Evolutionary conservation across 2,797 vertebrate species (phyloP).

Genomic region (Galago senegalensis): DNA sequence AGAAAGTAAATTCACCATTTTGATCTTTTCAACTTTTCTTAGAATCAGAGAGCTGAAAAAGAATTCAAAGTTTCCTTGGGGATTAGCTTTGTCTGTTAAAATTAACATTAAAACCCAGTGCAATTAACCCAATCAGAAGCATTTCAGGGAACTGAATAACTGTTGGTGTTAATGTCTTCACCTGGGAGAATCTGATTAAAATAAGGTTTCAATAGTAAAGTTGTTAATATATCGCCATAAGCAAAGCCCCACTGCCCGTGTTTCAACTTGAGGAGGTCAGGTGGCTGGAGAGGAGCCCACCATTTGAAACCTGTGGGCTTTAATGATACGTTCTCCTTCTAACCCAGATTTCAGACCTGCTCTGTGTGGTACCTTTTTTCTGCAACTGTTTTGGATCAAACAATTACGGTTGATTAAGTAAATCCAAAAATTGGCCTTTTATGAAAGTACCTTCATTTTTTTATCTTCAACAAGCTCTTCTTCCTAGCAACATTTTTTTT

Average conservation of each 20-base stretch:
- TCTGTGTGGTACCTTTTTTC: neutral
- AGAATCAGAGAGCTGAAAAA: neutral
- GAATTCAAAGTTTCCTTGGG: neutral
- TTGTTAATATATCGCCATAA: neutral
- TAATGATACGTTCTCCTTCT: neutral
- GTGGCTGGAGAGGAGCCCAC: neutral
- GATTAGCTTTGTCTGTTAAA: conserved; percentile 8
- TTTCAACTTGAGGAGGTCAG: too few relatives aligned
- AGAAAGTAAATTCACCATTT: neutral
- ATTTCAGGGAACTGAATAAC: neutral
- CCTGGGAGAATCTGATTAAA: neutral
- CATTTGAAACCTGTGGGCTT: neutral
- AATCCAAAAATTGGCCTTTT: neutral
- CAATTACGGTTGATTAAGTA: neutral
- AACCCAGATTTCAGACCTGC: neutral
- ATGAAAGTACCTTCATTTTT: neutral
- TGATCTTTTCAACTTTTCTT: neutral
- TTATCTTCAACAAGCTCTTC: neutral
- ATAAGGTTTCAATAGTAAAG: neutral
- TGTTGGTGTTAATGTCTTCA: neutral
- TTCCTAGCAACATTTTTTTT: neutral
- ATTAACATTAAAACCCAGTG: conserved; percentile 3
- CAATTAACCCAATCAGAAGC: neutral
- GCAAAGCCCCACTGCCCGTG: neutral
- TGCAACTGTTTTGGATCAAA: neutral